A percentile compares a stretch with the other conserved stretches of the same genome.
These are phyloP conservation scores for Sinosuthora webbiana DNA, from an alignment of 2,113 vertebrate species.

Conservation along the genomic window DNA sequence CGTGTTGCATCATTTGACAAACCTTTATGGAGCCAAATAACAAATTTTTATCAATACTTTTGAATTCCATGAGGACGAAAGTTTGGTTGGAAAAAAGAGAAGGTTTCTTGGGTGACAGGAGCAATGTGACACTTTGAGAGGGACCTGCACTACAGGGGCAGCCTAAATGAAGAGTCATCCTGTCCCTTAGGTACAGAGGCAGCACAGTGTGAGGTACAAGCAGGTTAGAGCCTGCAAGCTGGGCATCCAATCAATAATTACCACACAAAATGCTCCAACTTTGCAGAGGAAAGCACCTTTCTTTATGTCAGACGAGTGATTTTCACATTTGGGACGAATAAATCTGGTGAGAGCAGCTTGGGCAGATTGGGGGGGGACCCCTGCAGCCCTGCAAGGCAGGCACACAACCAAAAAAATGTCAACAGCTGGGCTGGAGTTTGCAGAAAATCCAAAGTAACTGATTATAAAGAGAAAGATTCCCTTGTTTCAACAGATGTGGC, in stretches of 20 bases:
- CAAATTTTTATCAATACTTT: background rate
- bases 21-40: background rate
- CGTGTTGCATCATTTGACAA: accelerated
- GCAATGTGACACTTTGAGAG: background rate
- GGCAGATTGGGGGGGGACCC: background rate
- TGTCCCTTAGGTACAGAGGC: background rate
- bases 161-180: background rate
- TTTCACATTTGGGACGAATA: background rate
- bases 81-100: background rate
- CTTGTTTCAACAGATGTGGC: background rate
- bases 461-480: background rate
- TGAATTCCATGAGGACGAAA: background rate
- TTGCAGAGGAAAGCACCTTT: background rate
- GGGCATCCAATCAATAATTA: background rate
- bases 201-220: background rate
- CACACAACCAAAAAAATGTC: background rate
- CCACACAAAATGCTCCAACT: background rate
- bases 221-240: background rate
- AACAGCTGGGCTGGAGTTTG: too few species aligned
- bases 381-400: background rate
- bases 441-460: background rate
- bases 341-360: background rate
- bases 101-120: background rate
- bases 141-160: background rate
- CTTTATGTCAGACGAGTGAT: background rate